Evolutionary conservation across 2,113 vertebrate species (phyloP), one percentile per base, ranked within the genome.

Genomic region (Romanogobio albipinnatus): DNA sequence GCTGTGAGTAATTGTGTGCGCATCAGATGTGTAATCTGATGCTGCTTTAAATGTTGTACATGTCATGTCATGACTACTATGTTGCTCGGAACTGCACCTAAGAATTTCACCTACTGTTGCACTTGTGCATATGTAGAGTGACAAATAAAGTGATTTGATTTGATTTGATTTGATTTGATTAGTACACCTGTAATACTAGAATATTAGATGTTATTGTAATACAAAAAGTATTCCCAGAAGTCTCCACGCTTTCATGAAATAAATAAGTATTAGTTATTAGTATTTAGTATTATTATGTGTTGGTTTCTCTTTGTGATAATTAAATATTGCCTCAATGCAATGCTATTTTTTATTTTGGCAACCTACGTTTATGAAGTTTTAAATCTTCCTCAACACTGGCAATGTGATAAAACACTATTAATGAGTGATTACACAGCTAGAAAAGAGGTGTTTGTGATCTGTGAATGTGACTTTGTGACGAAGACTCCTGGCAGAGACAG

Each of bases 401-500:
- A 45, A 24, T 73, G 39, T 73, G 43, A 36, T 76, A 24, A 58
- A 59, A 11, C 76, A 43, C 53, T 3, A 56, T 58, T 17, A 77
- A 43, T 59, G 33, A 59, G 76, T 15, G 51, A 78, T 58, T 59
- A 39, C 3, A 14, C 5, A 5, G 22, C 22, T 24, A 26, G 43
- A 74, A 49, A 78, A 78, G 33, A 78, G 19, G 53, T 3, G 3
- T 43, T 59, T 59, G 53, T 78, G 76, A 59, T 78, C 33, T 59
- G 76, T 43, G 43, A 74, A 74, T 47, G 36, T 59, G 76, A 43
- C 29, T 58, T 77, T 59, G 49, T 29, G 45, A 51, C 22, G 11
- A 49, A 7, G 13, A n/a, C 45, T 76, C 49, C 49, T 76, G 14
- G 74, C 47, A 71, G 36, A 71, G 33, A 70, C 66, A 4, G 66